Evolutionary conservation across 1,140 invertebrate genomes (phyloP).

Genomic region (Diploscapter pachys): DNA sequence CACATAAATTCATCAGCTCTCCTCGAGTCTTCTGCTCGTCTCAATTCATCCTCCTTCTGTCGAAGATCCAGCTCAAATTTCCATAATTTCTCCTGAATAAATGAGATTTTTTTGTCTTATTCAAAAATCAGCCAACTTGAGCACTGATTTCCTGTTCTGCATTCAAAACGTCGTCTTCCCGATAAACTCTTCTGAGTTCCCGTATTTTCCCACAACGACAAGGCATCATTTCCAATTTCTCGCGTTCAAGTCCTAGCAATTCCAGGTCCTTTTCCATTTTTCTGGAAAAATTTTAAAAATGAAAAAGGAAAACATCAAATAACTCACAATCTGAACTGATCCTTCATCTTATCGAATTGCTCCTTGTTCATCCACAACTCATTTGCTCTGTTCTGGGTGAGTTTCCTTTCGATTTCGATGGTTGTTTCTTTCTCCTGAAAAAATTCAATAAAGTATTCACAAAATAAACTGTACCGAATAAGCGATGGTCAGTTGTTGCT

Average conservation of each 20-base stretch:
- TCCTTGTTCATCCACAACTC: constrained; percentile 19
- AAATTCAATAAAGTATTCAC: too few relatives aligned
- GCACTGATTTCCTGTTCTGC: constrained; percentile 3
- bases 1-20: too few relatives aligned
- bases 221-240: constrained; percentile 7
- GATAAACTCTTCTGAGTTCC: neutral
- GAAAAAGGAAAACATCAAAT: too few relatives aligned
- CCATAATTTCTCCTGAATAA: constrained; percentile 9
- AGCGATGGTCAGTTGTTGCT: too few relatives aligned
- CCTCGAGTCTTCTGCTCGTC: too few relatives aligned
- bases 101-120: constrained; percentile 1
- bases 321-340: neutral
- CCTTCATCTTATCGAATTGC: constrained; percentile 7
- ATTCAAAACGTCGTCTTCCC: constrained; percentile 6
- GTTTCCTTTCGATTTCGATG: too few relatives aligned
- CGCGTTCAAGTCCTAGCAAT: constrained; percentile 6
- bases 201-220: constrained; percentile 1
- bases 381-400: constrained; percentile 1
- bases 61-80: constrained; percentile 10
- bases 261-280: constrained; percentile 12
- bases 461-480: too few relatives aligned
- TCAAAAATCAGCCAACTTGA: constrained; percentile 1
- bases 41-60: neutral
- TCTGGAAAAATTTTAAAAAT: too few relatives aligned
- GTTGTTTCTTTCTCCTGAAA: too few relatives aligned